Percentiles rank a stretch among this genome's conserved stretches.
Conservation (phyloP, 2,888 invertebrate genomes). For the Tipula unca region DNA sequence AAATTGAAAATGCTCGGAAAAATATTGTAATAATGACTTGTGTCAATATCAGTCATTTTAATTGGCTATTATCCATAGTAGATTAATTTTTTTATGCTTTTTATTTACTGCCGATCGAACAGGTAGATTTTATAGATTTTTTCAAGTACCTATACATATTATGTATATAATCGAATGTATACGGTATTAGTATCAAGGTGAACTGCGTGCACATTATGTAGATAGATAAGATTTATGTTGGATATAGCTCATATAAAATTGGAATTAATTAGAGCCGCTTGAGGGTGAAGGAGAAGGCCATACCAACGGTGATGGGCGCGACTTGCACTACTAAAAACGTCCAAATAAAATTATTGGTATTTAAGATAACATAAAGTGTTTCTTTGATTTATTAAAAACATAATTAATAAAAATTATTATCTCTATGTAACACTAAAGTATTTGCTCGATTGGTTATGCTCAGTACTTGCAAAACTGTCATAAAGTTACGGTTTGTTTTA, state of each 20-base stretch:
- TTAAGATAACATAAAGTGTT: not conserved
- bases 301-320: not conserved
- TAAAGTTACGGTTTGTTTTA: not conserved
- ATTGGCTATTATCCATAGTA: not conserved
- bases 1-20: not conserved
- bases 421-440: too few species aligned
- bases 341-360: not conserved
- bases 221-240: too few species aligned
- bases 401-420: not conserved
- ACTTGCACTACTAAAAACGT: not conserved
- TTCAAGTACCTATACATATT: too few species aligned
- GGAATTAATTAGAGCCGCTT: too few species aligned
- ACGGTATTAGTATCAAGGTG: too few species aligned
- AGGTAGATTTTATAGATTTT: too few species aligned
- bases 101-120: not conserved
- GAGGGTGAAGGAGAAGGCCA: not conserved
- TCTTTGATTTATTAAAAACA: not conserved
- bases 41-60: not conserved
- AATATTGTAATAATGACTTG: not conserved
- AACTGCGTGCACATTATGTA: too few species aligned
- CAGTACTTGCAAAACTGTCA: not conserved
- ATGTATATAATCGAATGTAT: too few species aligned
- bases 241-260: too few species aligned
- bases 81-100: not conserved
- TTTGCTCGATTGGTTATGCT: too few species aligned